Percentiles rank a stretch among this genome's conserved stretches.
Conservation (phyloP, 2,888 invertebrate species). For the Hirtodrosophila trivittata region DNA sequence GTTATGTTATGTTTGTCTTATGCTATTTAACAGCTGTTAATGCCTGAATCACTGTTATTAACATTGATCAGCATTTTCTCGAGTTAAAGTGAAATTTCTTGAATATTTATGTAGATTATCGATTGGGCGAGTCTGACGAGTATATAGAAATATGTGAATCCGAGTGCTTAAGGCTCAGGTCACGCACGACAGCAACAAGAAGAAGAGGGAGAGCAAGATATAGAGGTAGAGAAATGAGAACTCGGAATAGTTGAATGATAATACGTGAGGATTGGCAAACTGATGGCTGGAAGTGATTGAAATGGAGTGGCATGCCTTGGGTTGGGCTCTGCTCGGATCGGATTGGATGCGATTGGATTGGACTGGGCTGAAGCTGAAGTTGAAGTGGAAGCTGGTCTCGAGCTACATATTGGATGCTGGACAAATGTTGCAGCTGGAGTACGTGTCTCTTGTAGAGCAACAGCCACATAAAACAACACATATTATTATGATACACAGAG, state of each 20-base stretch:
- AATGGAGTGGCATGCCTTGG: slow-evolving; percentile 19
- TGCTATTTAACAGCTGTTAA: background rate
- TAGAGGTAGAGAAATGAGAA: slow-evolving; percentile 28
- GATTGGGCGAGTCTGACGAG: slow-evolving; percentile 6
- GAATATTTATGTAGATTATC: slow-evolving; percentile 8
- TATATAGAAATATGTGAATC: slow-evolving; percentile 26
- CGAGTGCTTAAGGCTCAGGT: slow-evolving; percentile 56
- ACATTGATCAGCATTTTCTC: background rate
- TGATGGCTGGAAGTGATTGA: slow-evolving; percentile 29
- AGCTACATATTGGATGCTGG: slow-evolving; percentile 52
- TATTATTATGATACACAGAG: slow-evolving; percentile 53
- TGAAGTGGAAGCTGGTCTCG: too few relatives aligned
- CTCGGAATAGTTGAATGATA: slow-evolving; percentile 24
- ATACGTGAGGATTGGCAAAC: slow-evolving; percentile 41
- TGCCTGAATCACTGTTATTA: background rate
- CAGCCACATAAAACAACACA: slow-evolving; percentile 26
- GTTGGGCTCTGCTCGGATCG: slow-evolving; percentile 16
- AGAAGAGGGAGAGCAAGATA: slow-evolving; percentile 7
- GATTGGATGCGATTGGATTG: slow-evolving; percentile 5
- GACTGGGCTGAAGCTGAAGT: too few relatives aligned
- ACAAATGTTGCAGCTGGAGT: slow-evolving; percentile 22
- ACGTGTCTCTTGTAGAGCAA: slow-evolving; percentile 7
- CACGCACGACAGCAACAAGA: slow-evolving; percentile 55
- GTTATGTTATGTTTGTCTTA: background rate
- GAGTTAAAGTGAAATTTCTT: slow-evolving; percentile 38